A percentile compares a stretch with the other conserved stretches of the same genome.
Conservation (phyloP, 1,140 invertebrate species). For the Antheraea pernyi region DNA sequence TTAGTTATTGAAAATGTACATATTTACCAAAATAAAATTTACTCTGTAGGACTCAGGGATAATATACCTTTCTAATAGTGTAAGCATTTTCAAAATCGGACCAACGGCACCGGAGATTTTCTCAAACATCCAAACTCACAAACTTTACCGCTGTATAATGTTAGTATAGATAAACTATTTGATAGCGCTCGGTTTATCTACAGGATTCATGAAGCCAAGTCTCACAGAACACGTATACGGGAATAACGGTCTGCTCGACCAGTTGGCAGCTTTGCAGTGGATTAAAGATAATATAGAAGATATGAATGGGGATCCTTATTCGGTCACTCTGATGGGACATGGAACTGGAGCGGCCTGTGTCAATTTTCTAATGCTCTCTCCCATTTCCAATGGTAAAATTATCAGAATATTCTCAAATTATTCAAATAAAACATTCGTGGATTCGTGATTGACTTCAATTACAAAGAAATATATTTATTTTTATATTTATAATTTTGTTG, state of each 20-base stretch:
- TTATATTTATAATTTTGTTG: no score
- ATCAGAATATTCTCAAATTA: neutral
- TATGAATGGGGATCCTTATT: constrained; percentile 90
- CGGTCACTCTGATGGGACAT: constrained; percentile 95
- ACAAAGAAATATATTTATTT: no score
- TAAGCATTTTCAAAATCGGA: no score
- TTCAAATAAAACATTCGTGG: neutral
- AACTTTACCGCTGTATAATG: no score
- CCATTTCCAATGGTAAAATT: constrained; percentile 84
- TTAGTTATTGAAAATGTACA: no score
- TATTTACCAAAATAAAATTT: no score
- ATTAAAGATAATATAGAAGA: constrained; percentile 91
- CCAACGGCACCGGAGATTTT: no score
- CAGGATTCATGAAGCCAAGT: constrained; percentile 90
- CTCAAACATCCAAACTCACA: no score
- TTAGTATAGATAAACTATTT: no score
- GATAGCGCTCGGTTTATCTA: constrained; percentile 25
- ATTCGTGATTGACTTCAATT: no score
- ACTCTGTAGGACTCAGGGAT: no score
- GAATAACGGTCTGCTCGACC: constrained; percentile 94
- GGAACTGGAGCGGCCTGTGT: constrained; percentile 96
- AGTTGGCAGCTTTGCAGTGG: constrained; percentile 93
- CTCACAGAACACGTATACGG: constrained; percentile 85
- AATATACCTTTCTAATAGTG: no score
- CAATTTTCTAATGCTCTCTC: constrained; percentile 93